A percentile compares a stretch with the other conserved stretches of the same genome.
Conservation (phyloP, 92 coral and sea anemone genomes). For the Phenganax marumi region DNA sequence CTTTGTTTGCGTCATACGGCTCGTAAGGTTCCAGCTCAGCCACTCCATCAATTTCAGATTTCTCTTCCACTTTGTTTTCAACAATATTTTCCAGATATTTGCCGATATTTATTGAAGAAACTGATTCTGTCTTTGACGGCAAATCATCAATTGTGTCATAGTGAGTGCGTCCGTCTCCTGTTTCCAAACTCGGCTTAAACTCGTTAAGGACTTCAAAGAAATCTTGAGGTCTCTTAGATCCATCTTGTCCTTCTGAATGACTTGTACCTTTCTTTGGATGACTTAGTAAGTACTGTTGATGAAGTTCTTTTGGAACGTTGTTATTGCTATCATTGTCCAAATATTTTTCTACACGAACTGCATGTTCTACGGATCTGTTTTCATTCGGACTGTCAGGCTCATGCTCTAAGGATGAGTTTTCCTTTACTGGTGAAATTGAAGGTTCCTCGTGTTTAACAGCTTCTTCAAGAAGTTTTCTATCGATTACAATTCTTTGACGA, state of each 20-base stretch:
- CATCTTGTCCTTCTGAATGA: not conserved
- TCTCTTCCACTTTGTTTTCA: not conserved
- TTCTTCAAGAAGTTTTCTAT: not conserved
- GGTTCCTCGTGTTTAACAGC: not conserved
- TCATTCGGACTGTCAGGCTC: not conserved
- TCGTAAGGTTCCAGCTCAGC: constrained; percentile 6
- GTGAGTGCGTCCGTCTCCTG: not conserved
- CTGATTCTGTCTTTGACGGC: not conserved
- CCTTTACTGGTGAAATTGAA: not conserved
- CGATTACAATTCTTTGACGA: not conserved
- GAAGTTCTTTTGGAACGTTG: not conserved
- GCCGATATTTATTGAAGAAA: not conserved
- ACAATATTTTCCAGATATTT: constrained; percentile 1
- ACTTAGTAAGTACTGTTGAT: not conserved
- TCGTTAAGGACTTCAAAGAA: not conserved
- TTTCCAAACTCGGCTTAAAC: not conserved
- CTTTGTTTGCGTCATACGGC: constrained; percentile 25
- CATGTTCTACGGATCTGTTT: not conserved
- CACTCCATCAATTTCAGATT: not conserved
- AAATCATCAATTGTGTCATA: not conserved
- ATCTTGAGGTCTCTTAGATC: not conserved
- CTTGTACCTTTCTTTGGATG: not conserved
- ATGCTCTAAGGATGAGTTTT: not conserved
- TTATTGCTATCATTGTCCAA: constrained; percentile 5
- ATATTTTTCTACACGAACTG: not conserved